phyloP scores from a whole-genome alignment of 2,113 vertebrate genomes.

The Budorcas taxicolor region DNA sequence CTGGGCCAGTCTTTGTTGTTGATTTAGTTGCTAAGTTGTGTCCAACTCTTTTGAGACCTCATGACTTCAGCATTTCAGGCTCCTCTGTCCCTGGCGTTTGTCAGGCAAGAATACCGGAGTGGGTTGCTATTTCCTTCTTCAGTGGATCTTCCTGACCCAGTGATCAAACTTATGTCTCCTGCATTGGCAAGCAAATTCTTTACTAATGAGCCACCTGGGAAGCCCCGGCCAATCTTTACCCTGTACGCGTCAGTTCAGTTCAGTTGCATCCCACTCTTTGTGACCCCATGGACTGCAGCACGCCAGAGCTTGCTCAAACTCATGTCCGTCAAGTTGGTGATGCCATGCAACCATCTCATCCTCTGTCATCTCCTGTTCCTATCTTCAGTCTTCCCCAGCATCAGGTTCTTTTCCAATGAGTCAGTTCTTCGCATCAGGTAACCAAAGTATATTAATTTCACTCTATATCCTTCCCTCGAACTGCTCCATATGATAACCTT shows the following conservation, averaged over 20 bases:
- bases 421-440: not conserved
- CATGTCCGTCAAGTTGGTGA: not conserved
- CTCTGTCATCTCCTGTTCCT: not conserved
- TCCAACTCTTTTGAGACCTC: not conserved
- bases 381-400: not conserved
- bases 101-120: not conserved
- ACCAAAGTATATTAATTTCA: not conserved
- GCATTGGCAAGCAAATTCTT: not conserved
- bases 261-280: not conserved
- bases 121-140: not conserved
- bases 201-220: not conserved
- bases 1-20: not conserved
- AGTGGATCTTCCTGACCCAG: not conserved
- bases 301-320: not conserved
- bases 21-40: not conserved
- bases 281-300: not conserved
- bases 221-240: not conserved
- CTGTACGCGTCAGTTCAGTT: not conserved
- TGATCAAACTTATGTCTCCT: not conserved
- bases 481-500: not conserved
- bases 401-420: not conserved
- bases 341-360: not conserved
- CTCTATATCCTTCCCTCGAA: not conserved
- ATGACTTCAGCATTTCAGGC: not conserved
- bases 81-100: not conserved